Conservation (phyloP, 2,113 vertebrate species). For the Nerophis ophidion region DNA sequence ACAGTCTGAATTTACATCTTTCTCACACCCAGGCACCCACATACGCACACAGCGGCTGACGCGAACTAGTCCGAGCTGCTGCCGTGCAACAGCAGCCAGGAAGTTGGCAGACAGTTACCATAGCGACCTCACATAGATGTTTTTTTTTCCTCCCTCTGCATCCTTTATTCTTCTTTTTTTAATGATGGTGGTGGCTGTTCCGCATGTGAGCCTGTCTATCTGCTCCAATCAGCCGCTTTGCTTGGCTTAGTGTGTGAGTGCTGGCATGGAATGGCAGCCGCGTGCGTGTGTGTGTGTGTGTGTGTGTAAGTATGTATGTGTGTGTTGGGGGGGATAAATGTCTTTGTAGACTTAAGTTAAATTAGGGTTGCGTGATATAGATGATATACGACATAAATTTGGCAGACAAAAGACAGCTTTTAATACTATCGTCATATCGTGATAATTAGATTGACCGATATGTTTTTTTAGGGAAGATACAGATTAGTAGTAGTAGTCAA, state of each 20-base stretch:
- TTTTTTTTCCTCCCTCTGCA: slow-evolving; percentile 30
- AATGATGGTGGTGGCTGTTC: slow-evolving; percentile 86
- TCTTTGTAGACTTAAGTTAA: slow-evolving; percentile 20
- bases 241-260: slow-evolving; percentile 77
- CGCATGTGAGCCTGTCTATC: slow-evolving; percentile 82
- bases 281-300: not conserved
- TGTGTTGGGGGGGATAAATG: slow-evolving; percentile 8
- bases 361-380: slow-evolving; percentile 5
- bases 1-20: slow-evolving; percentile 98
- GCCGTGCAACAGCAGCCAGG: slow-evolving; percentile 75
- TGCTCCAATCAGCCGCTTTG: slow-evolving; percentile 68
- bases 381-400: too few relatives aligned
- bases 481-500: too few relatives aligned
- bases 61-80: slow-evolving; percentile 64
- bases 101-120: slow-evolving; percentile 93
- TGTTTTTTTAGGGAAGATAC: too few relatives aligned
- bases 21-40: slow-evolving; percentile 11
- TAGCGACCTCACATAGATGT: slow-evolving; percentile 87
- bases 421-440: too few relatives aligned
- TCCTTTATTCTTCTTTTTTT: slow-evolving; percentile 73
- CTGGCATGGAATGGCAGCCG: slow-evolving; percentile 47
- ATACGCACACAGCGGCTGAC: slow-evolving; percentile 31
- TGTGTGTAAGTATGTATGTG: not conserved
- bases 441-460: too few relatives aligned
- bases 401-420: too few relatives aligned